These are phyloP conservation scores for Tragelaphus buxtoni DNA, from an alignment of 2,113 vertebrate species.

Conservation along the genomic window DNA sequence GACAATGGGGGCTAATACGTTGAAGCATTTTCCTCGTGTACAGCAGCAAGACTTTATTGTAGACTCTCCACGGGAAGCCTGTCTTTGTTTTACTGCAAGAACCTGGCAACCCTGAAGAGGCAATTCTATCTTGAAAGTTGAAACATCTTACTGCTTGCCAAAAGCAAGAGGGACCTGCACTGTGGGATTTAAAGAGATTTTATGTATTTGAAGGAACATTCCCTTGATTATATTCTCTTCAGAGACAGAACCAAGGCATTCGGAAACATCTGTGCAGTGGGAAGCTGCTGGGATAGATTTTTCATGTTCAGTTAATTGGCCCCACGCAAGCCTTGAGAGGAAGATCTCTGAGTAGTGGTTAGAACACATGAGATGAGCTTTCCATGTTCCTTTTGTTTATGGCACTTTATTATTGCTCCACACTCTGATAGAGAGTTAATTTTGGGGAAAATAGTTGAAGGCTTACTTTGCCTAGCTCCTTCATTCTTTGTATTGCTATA, in stretches of 20 bases:
- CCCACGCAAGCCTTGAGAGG: background rate
- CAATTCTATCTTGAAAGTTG: slow-evolving; percentile 10
- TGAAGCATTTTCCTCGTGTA: slow-evolving; percentile 38
- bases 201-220: slow-evolving; percentile 4
- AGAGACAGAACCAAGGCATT: background rate
- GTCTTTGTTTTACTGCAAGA: slow-evolving; percentile 19
- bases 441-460: background rate
- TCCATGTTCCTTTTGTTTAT: background rate
- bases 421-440: background rate
- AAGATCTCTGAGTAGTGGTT: background rate
- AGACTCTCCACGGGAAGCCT: background rate
- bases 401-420: background rate
- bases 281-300: background rate
- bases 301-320: background rate
- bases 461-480: background rate
- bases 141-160: slow-evolving; percentile 25
- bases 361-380: background rate
- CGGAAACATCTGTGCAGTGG: background rate
- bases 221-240: slow-evolving; percentile 12
- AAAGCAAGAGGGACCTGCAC: background rate
- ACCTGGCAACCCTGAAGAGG: background rate
- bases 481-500: background rate
- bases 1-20: background rate
- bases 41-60: background rate
- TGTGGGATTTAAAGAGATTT: slow-evolving; percentile 25